Percentiles rank a stretch among this genome's conserved stretches.
Evolutionary conservation across 2,797 vertebrate species (phyloP).

Genomic region (Tenualosa thibaudeaui): DNA sequence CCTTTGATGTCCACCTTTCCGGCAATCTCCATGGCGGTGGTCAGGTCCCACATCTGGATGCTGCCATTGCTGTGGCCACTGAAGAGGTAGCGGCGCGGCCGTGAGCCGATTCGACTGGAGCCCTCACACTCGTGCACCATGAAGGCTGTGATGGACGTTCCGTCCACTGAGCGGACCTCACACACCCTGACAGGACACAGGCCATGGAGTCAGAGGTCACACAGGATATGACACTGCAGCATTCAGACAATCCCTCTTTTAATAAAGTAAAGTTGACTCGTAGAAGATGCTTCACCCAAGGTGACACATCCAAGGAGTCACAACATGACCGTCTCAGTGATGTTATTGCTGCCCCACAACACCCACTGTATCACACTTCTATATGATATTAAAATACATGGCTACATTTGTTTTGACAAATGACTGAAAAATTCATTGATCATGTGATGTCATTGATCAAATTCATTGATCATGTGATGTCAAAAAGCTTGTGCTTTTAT

Average conservation of each 20-base stretch:
- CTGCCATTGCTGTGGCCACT: conserved; percentile 89
- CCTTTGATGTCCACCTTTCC: conserved; percentile 80
- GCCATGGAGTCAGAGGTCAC: not conserved
- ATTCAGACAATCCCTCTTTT: not conserved
- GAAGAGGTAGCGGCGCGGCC: conserved; percentile 86
- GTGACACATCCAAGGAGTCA: no score
- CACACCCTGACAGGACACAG: conserved; percentile 68
- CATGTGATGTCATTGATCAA: no score
- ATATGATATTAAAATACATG: no score
- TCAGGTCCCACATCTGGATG: conserved; percentile 95
- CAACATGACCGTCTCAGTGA: no score
- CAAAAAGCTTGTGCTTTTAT: no score
- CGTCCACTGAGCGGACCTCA: conserved; percentile 85
- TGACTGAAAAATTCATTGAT: no score
- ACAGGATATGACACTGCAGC: not conserved
- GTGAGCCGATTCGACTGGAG: conserved; percentile 86
- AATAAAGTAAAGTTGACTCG: not conserved
- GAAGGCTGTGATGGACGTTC: conserved; percentile 83
- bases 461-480: no score
- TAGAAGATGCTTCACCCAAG: not conserved
- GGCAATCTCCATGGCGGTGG: conserved; percentile 86
- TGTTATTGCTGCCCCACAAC: no score
- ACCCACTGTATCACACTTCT: no score
- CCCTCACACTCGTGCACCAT: conserved; percentile 91
- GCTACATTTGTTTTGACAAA: no score